phyloP scores from a whole-genome alignment of 1,140 invertebrate species.

The Drosophila nikananu region DNA sequence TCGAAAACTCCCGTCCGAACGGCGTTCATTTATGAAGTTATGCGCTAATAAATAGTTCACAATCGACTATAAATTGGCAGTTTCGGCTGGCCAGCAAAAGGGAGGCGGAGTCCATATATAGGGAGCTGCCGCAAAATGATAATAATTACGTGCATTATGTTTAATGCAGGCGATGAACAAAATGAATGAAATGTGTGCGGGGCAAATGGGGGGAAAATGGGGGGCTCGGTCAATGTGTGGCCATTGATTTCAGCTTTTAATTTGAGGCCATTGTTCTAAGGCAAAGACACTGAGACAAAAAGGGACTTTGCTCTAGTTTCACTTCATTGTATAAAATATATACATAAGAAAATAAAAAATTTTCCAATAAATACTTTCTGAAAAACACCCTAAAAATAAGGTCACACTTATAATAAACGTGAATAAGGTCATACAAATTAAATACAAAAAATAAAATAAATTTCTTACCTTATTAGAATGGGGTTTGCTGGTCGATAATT shows the following conservation, averaged over 20 bases:
- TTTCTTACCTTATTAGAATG: too few relatives aligned
- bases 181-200: constrained; percentile 27
- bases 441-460: too few relatives aligned
- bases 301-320: neutral
- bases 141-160: constrained; percentile 82
- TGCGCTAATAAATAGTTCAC: constrained; percentile 82
- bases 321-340: neutral
- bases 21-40: constrained; percentile 70
- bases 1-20: constrained; percentile 21
- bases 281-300: constrained; percentile 23
- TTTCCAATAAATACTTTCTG: neutral
- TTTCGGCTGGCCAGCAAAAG: constrained; percentile 28
- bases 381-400: neutral
- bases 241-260: constrained; percentile 79
- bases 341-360: neutral
- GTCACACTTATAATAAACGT: too few relatives aligned
- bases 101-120: constrained; percentile 32
- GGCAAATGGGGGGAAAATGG: neutral
- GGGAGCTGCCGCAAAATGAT: constrained; percentile 73
- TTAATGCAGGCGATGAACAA: constrained; percentile 66
- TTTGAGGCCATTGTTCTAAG: constrained; percentile 80
- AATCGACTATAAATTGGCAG: constrained; percentile 77
- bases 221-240: constrained; percentile 47
- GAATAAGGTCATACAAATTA: too few relatives aligned
- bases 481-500: too few relatives aligned